Percentiles rank a stretch among this genome's conserved stretches.
These are phyloP conservation scores for Boleophthalmus pectinirostris DNA, from an alignment of 2,113 vertebrate species.

Conservation along the genomic window DNA sequence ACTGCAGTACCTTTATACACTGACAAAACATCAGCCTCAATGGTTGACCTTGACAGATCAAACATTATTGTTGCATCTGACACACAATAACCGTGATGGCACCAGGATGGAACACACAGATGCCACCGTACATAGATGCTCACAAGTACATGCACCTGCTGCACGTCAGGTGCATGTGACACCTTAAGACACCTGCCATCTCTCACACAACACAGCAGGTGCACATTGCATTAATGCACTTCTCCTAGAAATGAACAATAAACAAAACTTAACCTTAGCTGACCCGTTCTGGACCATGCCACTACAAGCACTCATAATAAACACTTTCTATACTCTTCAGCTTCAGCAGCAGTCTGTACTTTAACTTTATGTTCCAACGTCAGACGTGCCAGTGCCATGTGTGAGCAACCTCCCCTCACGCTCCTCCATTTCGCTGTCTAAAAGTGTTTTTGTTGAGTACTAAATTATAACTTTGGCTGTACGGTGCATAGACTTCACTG, in stretches of 20 bases:
- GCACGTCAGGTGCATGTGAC: too few species aligned
- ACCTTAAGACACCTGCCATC: not conserved
- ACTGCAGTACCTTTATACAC: not conserved
- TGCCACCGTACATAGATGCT: too few species aligned
- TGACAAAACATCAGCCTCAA: not conserved
- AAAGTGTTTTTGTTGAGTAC: slow-evolving; percentile 37
- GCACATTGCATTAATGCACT: not conserved
- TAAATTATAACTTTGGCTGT: slow-evolving; percentile 42
- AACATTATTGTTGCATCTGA: not conserved
- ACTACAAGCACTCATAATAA: not conserved
- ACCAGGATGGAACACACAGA: too few species aligned
- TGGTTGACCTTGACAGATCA: too few species aligned
- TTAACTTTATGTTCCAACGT: not conserved
- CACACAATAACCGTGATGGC: not conserved
- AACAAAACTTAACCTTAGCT: not conserved
- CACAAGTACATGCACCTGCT: too few species aligned
- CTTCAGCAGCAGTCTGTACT: slow-evolving; percentile 9
- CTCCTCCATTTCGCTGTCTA: slow-evolving; percentile 10
- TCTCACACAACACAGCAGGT: not conserved
- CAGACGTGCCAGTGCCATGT: not conserved
- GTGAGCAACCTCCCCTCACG: slow-evolving; percentile 8
- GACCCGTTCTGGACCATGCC: not conserved
- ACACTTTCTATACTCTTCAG: slow-evolving; percentile 29
- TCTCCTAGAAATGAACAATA: not conserved
- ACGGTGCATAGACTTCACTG: slow-evolving; percentile 1